A percentile compares a stretch with the other conserved stretches of the same genome.
Evolutionary conservation across 1,140 invertebrate species (phyloP).

Genomic region (Rhizoglyphus robini): DNA sequence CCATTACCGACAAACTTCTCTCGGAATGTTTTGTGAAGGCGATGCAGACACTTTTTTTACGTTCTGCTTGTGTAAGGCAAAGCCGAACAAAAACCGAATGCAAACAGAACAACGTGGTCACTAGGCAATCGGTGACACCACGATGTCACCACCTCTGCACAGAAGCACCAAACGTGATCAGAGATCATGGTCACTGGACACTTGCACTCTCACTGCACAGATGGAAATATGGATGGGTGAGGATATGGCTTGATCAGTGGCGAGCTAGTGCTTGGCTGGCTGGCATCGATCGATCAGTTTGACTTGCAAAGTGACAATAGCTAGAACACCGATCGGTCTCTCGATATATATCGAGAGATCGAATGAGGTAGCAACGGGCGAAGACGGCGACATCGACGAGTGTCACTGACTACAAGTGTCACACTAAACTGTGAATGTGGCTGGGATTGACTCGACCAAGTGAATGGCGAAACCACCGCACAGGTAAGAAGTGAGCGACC

Average conservation of each 20-base stretch:
- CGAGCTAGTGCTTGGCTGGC: not conserved
- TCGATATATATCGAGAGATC: too few species aligned
- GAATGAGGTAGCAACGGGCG: not conserved
- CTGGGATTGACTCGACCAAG: not conserved
- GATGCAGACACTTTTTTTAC: too few species aligned
- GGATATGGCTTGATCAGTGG: conserved; percentile 6
- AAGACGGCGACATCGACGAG: conserved; percentile 4
- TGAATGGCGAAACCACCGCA: not conserved
- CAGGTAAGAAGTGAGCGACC: not conserved
- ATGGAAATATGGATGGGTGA: not conserved
- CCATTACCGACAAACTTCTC: too few species aligned
- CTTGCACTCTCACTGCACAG: not conserved
- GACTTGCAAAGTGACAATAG: conserved; percentile 7
- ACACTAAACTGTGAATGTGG: not conserved
- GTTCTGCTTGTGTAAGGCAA: too few species aligned
- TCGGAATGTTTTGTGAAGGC: too few species aligned
- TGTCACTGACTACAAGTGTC: conserved; percentile 1
- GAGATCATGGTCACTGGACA: not conserved
- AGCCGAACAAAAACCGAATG: not conserved
- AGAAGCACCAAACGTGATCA: not conserved
- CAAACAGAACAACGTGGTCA: conserved; percentile 5
- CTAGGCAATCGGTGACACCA: not conserved
- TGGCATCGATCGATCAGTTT: not conserved
- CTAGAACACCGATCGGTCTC: not conserved
- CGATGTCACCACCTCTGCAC: not conserved